Conservation (phyloP, 2,113 vertebrate species). For the Ploceus nigricollis region DNA sequence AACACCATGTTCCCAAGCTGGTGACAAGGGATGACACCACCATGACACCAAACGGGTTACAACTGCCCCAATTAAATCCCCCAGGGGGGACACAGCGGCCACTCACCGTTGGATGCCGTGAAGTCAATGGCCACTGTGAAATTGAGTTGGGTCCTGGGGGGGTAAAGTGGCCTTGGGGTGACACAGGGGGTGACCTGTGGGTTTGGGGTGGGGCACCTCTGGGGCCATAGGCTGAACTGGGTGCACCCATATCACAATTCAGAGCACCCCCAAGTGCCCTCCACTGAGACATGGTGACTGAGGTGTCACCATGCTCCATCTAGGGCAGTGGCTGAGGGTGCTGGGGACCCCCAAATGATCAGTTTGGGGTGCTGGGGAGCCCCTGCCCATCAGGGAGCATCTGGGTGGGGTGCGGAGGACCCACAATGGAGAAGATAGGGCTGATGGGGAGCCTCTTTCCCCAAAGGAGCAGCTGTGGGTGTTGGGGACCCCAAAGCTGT, state of each 20-base stretch:
- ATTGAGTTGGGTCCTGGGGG: constrained; percentile 89
- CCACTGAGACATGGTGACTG: too few species aligned
- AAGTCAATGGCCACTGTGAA: constrained; percentile 97
- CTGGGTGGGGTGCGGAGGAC: not conserved
- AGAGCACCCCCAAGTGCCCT: not conserved
- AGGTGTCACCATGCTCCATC: not conserved
- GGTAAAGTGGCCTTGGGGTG: not conserved
- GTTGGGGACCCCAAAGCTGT: not conserved
- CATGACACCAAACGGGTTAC: not conserved
- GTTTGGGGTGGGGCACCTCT: not conserved
- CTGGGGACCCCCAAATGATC: not conserved
- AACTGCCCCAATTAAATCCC: not conserved
- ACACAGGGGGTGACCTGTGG: not conserved
- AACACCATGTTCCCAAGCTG: not conserved
- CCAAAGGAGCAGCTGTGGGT: not conserved
- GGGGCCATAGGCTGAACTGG: not conserved
- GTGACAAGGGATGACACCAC: not conserved
- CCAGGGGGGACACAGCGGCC: not conserved
- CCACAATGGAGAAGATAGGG: not conserved
- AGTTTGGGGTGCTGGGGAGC: not conserved
- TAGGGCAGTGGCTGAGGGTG: not conserved
- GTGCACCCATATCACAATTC: not conserved
- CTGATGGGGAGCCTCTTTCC: not conserved
- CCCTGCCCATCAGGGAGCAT: not conserved
- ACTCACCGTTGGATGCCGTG: constrained; percentile 94